phyloP scores from a whole-genome alignment of 2,888 invertebrate genomes.

The Zaprionus lineosus region DNA sequence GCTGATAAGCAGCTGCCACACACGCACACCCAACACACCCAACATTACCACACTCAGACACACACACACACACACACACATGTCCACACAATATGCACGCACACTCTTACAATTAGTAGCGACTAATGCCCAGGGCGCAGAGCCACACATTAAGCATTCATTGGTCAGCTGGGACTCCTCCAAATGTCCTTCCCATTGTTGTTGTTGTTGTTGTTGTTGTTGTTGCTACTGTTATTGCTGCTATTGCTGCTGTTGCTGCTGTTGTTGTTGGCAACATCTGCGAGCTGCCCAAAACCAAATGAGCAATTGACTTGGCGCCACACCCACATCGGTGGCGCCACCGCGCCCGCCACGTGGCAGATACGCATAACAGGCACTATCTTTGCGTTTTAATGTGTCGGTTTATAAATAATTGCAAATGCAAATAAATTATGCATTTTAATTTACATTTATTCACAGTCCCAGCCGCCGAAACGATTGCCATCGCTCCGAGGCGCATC shows the following conservation, averaged over 20 bases:
- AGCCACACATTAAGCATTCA: constrained; percentile 70
- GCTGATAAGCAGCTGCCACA: constrained; percentile 63
- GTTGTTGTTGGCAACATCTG: constrained; percentile 57
- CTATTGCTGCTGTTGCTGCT: background rate
- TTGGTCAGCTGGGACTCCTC: constrained; percentile 68
- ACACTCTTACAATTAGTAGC: constrained; percentile 57
- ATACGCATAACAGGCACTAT: constrained; percentile 54
- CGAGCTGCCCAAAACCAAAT: constrained; percentile 76
- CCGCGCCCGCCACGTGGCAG: too few species aligned
- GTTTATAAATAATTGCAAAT: constrained; percentile 77
- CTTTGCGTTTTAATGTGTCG: constrained; percentile 77
- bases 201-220: constrained; percentile 49
- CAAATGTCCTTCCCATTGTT: too few species aligned
- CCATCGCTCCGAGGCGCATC: background rate
- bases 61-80: constrained; percentile 18
- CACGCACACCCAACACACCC: constrained; percentile 33
- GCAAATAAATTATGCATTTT: constrained; percentile 76
- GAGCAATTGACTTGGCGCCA: constrained; percentile 73
- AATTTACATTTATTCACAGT: constrained; percentile 76
- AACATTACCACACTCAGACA: constrained; percentile 13
- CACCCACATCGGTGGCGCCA: constrained; percentile 23
- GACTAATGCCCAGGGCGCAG: constrained; percentile 52
- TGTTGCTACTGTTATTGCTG: constrained; percentile 16
- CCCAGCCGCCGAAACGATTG: constrained; percentile 50
- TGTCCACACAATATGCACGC: constrained; percentile 6